Base-by-base conservation (phyloP, 2,797 vertebrate species). In the Typhlichthys eigenmanni region DNA sequence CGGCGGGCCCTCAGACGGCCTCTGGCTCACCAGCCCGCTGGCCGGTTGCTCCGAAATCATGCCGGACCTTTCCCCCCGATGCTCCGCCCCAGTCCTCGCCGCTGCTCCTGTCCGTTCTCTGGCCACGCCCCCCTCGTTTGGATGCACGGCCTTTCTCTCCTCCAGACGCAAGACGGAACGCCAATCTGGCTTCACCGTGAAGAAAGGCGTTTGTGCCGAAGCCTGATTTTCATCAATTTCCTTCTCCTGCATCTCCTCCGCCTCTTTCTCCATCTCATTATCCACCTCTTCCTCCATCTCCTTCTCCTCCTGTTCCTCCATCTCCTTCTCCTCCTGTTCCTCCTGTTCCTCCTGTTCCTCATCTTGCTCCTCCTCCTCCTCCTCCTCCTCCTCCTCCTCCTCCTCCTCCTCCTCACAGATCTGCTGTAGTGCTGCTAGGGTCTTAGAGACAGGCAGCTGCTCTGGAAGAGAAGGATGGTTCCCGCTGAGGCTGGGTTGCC, bases 351-450 rank as follows among this genome's bases (percentile, higher is more conserved):
- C n/a, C n/a, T n/a, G n/a, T 1, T 60, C 13, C 24, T 55, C 46
- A 10, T 64, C 19, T 14, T 48, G 1, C 2, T 5, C 38, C 58
- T 17, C 16, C 1, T 0, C 87, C 0, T 87, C 88, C 0, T 89
- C 87, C 0, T 91, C 89, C 0, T 93, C 87, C 0, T 87, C 88
- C 0, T 89, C 87, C 0, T 91, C 89, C 0, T 93, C 91, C 0
- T 94, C 92, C 4, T 93, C 93, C 0, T 92, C 93, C 5, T 93
- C 93, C 68, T 93, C 93, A 70, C 89, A 93, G 70, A 93, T 94
- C 82, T 93, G 94, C 81, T 94, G 94, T 46, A 95, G 86, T 0
- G 92, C 91, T 0, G 89, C 89, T 1, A 92, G 81, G 69, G 85
- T 94, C 86, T 92, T 95, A 53, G 88, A 62, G 34, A 84, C 76